These are phyloP conservation scores for Chionoecetes opilio DNA, from an alignment of 1,140 invertebrate species.

Conservation along the genomic window DNA sequence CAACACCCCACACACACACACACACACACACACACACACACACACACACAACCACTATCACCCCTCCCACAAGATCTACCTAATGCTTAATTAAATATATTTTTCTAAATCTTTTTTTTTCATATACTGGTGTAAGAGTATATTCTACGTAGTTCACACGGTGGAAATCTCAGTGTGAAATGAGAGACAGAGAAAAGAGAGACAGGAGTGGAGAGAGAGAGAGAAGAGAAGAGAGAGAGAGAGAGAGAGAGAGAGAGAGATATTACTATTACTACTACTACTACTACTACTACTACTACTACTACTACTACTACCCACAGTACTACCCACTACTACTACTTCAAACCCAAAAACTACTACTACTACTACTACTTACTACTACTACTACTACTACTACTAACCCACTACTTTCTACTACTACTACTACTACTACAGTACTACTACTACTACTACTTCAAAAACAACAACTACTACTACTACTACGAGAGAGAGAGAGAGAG, in stretches of 20 bases:
- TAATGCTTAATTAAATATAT: background rate
- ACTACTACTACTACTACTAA: background rate
- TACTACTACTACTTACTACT: background rate
- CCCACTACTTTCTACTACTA: background rate
- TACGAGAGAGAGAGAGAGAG: background rate
- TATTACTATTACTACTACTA: slow-evolving; percentile 21
- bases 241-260: too few relatives aligned
- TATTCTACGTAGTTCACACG: too few relatives aligned
- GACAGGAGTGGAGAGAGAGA: too few relatives aligned
- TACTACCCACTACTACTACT: background rate
- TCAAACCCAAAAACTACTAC: background rate
- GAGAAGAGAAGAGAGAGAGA: too few relatives aligned
- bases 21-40: background rate
- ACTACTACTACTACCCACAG: background rate
- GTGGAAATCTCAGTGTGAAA: too few relatives aligned
- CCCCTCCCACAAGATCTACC: background rate
- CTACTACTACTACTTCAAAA: background rate
- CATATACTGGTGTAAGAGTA: too few relatives aligned
- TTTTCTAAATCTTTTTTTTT: too few relatives aligned
- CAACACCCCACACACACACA: background rate
- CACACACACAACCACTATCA: background rate
- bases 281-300: background rate
- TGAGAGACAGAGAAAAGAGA: too few relatives aligned
- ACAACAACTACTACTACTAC: slow-evolving; percentile 11
- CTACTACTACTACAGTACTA: background rate